phyloP scores from a whole-genome alignment of 1,140 invertebrate genomes.

The Rhynchophorus ferrugineus region DNA sequence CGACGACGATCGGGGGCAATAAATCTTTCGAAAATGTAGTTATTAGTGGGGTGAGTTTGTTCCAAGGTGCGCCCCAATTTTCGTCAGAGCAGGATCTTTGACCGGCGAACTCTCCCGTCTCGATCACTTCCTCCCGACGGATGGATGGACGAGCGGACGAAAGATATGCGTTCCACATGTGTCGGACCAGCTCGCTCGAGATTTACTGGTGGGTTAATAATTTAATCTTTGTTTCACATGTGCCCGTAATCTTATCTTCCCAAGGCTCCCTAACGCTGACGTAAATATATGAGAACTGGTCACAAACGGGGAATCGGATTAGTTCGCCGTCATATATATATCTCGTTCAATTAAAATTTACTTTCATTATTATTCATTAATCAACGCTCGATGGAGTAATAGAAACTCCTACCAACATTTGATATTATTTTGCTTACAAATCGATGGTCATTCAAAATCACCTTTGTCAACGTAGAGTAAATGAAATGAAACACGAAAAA shows the following conservation, averaged over 20 bases:
- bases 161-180: neutral
- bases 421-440: too few relatives aligned
- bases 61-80: neutral
- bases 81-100: neutral
- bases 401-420: neutral
- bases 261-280: neutral
- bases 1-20: neutral
- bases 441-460: too few relatives aligned
- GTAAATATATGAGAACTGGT: too few relatives aligned
- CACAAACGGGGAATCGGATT: too few relatives aligned
- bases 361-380: neutral
- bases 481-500: too few relatives aligned
- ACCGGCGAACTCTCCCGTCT: slow-evolving; percentile 12
- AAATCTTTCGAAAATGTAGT: neutral
- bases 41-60: neutral
- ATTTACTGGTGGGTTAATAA: neutral
- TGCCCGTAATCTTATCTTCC: neutral
- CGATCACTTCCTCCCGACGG: slow-evolving; percentile 10
- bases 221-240: neutral
- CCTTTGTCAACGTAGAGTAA: too few relatives aligned
- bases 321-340: neutral
- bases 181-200: neutral
- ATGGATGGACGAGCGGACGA: neutral
- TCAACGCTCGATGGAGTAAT: neutral
- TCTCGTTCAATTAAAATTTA: neutral